Percentiles rank a stretch among this genome's conserved stretches.
Evolutionary conservation across 1,140 invertebrate genomes (phyloP).

Genomic region (Panulirus ornatus): DNA sequence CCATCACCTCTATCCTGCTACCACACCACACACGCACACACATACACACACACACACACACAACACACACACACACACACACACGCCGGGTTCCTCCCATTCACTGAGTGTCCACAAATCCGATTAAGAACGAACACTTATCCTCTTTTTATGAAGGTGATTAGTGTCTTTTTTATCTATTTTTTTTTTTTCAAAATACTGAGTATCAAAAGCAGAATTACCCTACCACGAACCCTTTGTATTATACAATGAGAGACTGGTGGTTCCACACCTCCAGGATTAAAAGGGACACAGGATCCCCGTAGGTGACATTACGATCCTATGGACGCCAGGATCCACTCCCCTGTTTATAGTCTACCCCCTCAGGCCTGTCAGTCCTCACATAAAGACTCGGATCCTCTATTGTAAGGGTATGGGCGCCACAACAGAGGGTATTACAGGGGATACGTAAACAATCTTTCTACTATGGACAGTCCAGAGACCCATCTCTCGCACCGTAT

Average conservation of each 20-base stretch:
- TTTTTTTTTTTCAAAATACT: neutral
- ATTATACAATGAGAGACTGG: neutral
- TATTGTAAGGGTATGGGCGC: neutral
- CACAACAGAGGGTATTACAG: conserved; percentile 13
- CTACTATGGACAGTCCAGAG: conserved; percentile 5
- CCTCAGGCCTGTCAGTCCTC: conserved; percentile 14
- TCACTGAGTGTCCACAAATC: conserved; percentile 5
- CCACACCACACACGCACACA: conserved; percentile 13
- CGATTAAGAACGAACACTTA: conserved; percentile 17
- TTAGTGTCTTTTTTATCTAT: neutral
- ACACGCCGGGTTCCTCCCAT: neutral
- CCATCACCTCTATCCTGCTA: no score
- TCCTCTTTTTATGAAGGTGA: neutral
- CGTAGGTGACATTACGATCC: neutral
- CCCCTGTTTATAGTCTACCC: neutral
- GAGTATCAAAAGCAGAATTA: neutral
- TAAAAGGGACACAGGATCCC: neutral
- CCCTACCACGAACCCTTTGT: neutral
- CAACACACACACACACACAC: neutral
- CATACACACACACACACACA: neutral
- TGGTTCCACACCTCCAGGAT: neutral
- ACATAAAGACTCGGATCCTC: conserved; percentile 15
- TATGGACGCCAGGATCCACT: conserved; percentile 6
- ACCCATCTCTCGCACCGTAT: neutral
- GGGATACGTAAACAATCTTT: conserved; percentile 22